Evolutionary conservation across 2,888 invertebrate species (phyloP).

Genomic region (Globia sparganii): DNA sequence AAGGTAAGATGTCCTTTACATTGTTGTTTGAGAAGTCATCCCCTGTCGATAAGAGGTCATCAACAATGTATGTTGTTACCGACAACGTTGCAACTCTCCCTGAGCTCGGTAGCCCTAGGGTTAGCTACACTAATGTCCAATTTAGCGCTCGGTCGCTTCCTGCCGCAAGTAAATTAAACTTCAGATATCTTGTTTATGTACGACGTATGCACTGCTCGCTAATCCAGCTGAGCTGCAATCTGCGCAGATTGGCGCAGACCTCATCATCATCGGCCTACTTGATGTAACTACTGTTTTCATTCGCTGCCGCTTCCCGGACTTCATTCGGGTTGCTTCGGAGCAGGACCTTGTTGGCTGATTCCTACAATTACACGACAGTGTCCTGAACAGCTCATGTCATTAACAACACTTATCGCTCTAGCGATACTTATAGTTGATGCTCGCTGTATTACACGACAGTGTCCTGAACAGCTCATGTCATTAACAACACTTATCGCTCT

Average conservation of each 20-base stretch:
- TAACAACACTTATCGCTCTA: too few species aligned
- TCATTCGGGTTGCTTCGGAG: neutral
- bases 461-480: too few species aligned
- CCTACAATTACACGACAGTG: neutral
- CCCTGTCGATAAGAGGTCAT: too few species aligned
- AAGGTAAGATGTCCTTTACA: too few species aligned
- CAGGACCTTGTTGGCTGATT: neutral
- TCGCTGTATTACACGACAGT: too few species aligned
- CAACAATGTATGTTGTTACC: neutral
- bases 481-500: too few species aligned
- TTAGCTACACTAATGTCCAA: conserved; percentile 43
- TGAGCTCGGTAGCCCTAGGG: conserved; percentile 41
- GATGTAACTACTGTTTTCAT: conserved; percentile 18
- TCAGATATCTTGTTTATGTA: conserved; percentile 45
- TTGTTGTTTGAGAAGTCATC: neutral
- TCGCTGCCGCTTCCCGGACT: conserved; percentile 3
- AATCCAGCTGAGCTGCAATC: conserved; percentile 36
- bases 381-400: too few species aligned
- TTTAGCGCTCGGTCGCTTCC: conserved; percentile 43
- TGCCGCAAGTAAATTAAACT: conserved; percentile 54
- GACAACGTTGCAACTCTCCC: neutral
- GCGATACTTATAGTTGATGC: too few species aligned
- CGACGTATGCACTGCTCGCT: conserved; percentile 18
- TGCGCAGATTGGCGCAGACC: conserved; percentile 49
- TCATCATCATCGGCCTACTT: conserved; percentile 38